A percentile compares a stretch with the other conserved stretches of the same genome.
Evolutionary conservation across 2,888 invertebrate genomes (phyloP).

Genomic region (Chelonus formosanus): DNA sequence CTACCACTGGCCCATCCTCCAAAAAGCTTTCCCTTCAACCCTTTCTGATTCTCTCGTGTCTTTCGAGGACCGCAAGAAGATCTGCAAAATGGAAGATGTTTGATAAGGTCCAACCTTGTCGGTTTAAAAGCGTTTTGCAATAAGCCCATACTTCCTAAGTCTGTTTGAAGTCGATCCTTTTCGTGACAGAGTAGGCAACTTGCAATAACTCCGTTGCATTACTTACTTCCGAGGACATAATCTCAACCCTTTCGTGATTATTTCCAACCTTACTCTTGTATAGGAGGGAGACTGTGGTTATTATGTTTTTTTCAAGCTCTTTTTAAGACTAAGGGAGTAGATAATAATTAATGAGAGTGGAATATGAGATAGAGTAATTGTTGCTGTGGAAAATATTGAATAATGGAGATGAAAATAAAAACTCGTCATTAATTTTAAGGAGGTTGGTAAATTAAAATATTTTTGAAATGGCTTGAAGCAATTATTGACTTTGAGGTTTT

Average conservation of each 20-base stretch:
- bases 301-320: background rate
- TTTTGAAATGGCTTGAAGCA: too few species aligned
- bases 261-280: constrained; percentile 18
- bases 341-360: too few species aligned
- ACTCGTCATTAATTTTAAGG: too few species aligned
- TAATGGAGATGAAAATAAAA: too few species aligned
- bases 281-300: too few species aligned
- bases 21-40: constrained; percentile 20
- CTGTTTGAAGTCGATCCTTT: constrained; percentile 19
- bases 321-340: too few species aligned
- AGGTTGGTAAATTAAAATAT: too few species aligned
- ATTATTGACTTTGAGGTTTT: too few species aligned
- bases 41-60: background rate
- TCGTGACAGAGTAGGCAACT: background rate
- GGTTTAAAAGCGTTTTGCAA: constrained; percentile 34
- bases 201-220: background rate
- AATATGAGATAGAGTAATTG: too few species aligned
- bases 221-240: constrained; percentile 2
- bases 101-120: constrained; percentile 44
- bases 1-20: constrained; percentile 1
- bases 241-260: constrained; percentile 19
- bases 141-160: constrained; percentile 17
- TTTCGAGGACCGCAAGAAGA: constrained; percentile 39
- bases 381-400: too few species aligned
- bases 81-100: constrained; percentile 46